These are phyloP conservation scores for Festucalex cinctus DNA, from an alignment of 2,113 vertebrate genomes.

Conservation along the genomic window DNA sequence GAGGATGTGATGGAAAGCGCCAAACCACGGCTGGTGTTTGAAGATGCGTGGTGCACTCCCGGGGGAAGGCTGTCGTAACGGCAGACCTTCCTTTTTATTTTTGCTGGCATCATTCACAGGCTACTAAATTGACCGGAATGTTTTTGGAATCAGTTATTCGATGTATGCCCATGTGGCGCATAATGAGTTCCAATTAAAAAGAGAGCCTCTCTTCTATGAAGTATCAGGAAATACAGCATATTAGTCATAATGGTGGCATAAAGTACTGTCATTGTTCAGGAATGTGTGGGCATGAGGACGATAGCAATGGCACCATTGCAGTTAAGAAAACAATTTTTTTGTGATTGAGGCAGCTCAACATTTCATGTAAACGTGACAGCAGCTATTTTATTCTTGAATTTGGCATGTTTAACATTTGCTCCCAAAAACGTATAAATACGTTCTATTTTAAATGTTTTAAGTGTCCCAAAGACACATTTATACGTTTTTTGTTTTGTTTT, in stretches of 20 bases:
- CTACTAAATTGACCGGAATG: constrained; percentile 61
- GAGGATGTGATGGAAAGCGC: constrained; percentile 60
- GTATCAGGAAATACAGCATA: constrained; percentile 5
- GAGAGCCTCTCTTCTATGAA: constrained; percentile 16
- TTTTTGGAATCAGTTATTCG: constrained; percentile 59
- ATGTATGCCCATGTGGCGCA: constrained; percentile 48
- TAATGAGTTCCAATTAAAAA: constrained; percentile 69
- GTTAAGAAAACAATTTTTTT: too few species aligned
- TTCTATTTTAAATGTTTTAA: too few species aligned
- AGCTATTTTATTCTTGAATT: not conserved
- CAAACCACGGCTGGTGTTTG: constrained; percentile 57
- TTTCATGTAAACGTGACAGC: too few species aligned
- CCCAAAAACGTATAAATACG: too few species aligned
- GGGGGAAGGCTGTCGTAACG: constrained; percentile 53
- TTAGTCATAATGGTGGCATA: not conserved
- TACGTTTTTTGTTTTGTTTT: too few species aligned
- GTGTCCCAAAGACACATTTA: too few species aligned
- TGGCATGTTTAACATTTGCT: too few species aligned
- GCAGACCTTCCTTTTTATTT: constrained; percentile 40
- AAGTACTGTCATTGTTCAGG: not conserved
- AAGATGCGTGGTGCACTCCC: constrained; percentile 54
- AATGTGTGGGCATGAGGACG: not conserved
- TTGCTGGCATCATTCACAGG: constrained; percentile 47
- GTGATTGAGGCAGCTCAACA: too few species aligned
- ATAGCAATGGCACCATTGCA: not conserved